phyloP scores from a whole-genome alignment of 2,888 invertebrate species.

The Periphyllus acericola region DNA sequence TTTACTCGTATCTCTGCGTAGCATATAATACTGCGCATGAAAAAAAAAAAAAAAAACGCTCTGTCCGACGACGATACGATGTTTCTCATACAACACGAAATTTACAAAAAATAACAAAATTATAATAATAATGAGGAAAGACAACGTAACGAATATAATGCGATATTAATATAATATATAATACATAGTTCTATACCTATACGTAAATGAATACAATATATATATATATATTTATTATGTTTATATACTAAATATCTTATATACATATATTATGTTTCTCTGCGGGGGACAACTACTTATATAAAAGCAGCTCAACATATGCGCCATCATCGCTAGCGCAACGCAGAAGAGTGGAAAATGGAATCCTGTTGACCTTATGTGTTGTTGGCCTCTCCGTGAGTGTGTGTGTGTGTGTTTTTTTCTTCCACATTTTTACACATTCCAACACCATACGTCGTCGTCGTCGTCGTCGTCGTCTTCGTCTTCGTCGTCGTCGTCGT shows the following conservation, averaged over 20 bases:
- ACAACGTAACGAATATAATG: slow-evolving; percentile 25
- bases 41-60: neutral
- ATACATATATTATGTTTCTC: slow-evolving; percentile 51
- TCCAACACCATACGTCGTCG: slow-evolving; percentile 54
- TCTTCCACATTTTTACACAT: slow-evolving; percentile 60
- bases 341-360: slow-evolving; percentile 57
- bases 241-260: slow-evolving; percentile 44
- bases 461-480: slow-evolving; percentile 5
- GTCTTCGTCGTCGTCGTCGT: neutral
- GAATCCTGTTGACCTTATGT: slow-evolving; percentile 61
- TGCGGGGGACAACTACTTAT: slow-evolving; percentile 53
- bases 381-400: slow-evolving; percentile 51
- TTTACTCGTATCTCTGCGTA: neutral
- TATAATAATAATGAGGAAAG: neutral
- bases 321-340: slow-evolving; percentile 50
- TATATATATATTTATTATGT: neutral
- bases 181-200: slow-evolving; percentile 6
- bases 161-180: slow-evolving; percentile 29
- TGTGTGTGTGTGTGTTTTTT: slow-evolving; percentile 42
- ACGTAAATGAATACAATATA: neutral
- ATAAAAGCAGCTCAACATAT: slow-evolving; percentile 50
- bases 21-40: neutral
- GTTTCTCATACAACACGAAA: slow-evolving; percentile 7
- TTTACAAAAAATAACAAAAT: neutral
- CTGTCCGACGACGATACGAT: neutral